Evolutionary conservation across 1,140 invertebrate genomes (phyloP), one percentile per base, ranked within the genome.

Genomic region (Caenorhabditis latens): DNA sequence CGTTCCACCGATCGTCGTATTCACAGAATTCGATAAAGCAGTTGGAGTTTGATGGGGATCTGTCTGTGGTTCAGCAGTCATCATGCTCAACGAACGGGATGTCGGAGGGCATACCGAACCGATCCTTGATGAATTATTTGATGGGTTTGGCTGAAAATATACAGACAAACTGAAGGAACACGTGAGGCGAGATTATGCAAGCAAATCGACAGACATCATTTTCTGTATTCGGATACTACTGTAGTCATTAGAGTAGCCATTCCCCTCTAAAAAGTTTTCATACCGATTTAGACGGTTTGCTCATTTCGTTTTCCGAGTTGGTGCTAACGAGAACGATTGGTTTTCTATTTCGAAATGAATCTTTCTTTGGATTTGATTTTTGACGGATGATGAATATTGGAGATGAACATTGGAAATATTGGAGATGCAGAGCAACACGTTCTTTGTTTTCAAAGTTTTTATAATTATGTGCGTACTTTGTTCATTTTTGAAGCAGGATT

Each of bases 261-360:
- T n/a, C n/a, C n/a, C n/a, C n/a, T n/a, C 65, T 14, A 43, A 43
- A 16, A 11, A 14, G 61, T 4, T 7, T n/a, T 11, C 42, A 16
- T 46, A 71, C 65, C 65, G 65, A 71, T 71, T 71, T 71, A 43
- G 65, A 71, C 65, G 65, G 24, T 16, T 71, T 71, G 65, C 65
- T 71, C 65, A 71, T 71, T 43, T 43, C 19, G 9, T 13, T 32
- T 71, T 71, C 65, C 65, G 40, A 46, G 42, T 71, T 40, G 65
- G 46, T 43, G 19, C 40, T 63, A 32, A 63, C 61, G 61, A 63
- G 61, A 63, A 8, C 40, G 42, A 71, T 40, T 40, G 21, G 7
- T 32, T 19, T 13, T 11, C 21, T 21, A 40, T 65, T 65, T 21
- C 21, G 40, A 65, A 65, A 65, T 65, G 32, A n/a, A 40, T 11